Base-by-base conservation (phyloP, 2,888 invertebrate species). In the Mimas tiliae region DNA sequence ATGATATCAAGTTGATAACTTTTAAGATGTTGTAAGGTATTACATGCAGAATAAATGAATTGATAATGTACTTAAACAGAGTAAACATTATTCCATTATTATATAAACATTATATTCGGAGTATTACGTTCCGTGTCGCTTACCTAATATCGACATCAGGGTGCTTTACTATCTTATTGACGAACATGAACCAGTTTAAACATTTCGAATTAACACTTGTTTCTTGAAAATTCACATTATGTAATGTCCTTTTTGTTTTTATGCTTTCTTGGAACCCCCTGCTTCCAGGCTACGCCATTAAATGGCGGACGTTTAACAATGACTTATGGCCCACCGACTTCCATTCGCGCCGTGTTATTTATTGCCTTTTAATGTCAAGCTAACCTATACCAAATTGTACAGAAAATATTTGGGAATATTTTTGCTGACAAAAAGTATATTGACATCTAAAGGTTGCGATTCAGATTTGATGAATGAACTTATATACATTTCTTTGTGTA, bases 311-410 rank as follows among this genome's bases (percentile, higher is more conserved):
- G 42, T 58, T 58, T 42, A 58, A 42, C 58, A 58, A 58, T 58
- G 58, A 58, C 38, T 42, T 42, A 58, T 42, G 16, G 19, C 38
- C 38, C 19, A 58, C 19, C 58, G 38, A 58, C 58, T 12, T 42
- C 19, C 58, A 42, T 58, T 42, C 42, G 58, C 42, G 12, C 12
- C 38, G 19, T 19, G 58, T 58, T 75, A 76, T 78, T 81, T 75
- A 77, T 76, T 68, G 68, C 67, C 66, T 45, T 65, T 72, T 72
- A 82, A 81, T 81, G 77, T 73, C 79, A 81, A 75, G 6, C 72
- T 52, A 33, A 27, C 52, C 33, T 52, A 52, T 42, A 42, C 42
- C 12, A 38, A 38, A 58, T 38, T 34, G 16, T 52, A 52, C 21
- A 21, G 33, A 19, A 38, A 38, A 58, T 58, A 16, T 42, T 38